Evolutionary conservation across 2,797 vertebrate genomes (phyloP), one percentile per base, ranked within the genome.

Genomic region (Manis javanica): DNA sequence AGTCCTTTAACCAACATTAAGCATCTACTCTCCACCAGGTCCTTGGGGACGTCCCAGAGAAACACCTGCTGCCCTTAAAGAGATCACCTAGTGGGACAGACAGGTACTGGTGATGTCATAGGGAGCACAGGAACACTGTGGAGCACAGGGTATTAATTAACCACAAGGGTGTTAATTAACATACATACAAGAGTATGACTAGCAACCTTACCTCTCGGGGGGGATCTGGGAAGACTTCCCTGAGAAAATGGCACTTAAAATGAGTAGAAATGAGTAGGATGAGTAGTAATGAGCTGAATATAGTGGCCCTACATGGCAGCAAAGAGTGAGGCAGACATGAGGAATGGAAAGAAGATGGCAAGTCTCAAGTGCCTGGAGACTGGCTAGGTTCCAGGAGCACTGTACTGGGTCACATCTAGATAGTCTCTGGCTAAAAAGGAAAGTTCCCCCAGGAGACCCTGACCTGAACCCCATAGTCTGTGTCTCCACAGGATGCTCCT

Each of bases 171-270:
- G 37, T 39, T 39, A 39, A 39, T 39, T 39, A 39, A 39, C 37
- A 39, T 39, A 39, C 37, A 39, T 39, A 39, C 37, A 39, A 39
- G 37, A 39, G 8, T 3, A 2, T 34, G 63, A 57, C 37, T 3
- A 23, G 8, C 49, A 26, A 19, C 26, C 49, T 55, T 0, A 0
- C 37, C 72, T 68, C 2, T 1, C 59, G 10, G 12, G 19, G 49
- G 37, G 14, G 42, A 53, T 31, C 49, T 4, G 31, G 19, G 29
- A 49, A 83, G 49, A 19, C 11, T 64, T 61, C 26, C 6, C 14
- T n/a, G 37, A 79, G 78, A 79, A 92, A 81, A 81, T 24, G 31
- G 2, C 31, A 6, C 26, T 57, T 51, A 49, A 5, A 16, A 19
- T 37, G 37, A 72, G 26, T 69, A 69, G 15, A 21, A 79, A 81